Conservation (phyloP, 1,140 invertebrate species). For the Drosophila ananassae region DNA sequence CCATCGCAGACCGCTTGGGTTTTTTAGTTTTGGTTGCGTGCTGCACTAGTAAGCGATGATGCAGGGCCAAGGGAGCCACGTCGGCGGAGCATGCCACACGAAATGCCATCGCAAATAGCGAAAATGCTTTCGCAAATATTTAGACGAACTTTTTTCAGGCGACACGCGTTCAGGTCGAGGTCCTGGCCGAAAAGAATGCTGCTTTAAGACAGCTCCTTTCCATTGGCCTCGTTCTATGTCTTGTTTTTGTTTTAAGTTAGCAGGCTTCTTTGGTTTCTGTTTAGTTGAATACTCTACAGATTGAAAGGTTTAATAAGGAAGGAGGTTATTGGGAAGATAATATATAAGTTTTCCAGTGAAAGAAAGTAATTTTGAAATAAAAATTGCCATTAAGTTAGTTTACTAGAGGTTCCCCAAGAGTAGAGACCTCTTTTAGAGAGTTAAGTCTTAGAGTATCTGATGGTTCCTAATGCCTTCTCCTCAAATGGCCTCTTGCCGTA, state of each 20-base stretch:
- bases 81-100: conserved; percentile 56
- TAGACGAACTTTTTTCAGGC: conserved; percentile 67
- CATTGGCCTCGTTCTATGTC: conserved; percentile 15
- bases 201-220: conserved; percentile 48
- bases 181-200: conserved; percentile 35
- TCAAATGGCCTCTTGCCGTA: conserved; percentile 2
- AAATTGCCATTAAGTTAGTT: too few species aligned
- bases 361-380: background rate
- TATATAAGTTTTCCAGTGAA: too few species aligned
- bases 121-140: conserved; percentile 78
- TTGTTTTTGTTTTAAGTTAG: conserved; percentile 11
- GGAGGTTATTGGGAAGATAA: too few species aligned
- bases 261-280: conserved; percentile 23
- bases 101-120: conserved; percentile 76
- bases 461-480: background rate
- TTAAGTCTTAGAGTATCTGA: background rate
- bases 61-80: background rate
- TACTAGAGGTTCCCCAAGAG: too few species aligned
- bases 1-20: background rate
- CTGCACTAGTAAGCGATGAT: conserved; percentile 26
- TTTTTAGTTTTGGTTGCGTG: conserved; percentile 27
- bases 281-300: conserved; percentile 8
- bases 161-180: conserved; percentile 61
- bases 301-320: background rate
- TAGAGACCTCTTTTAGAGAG: too few species aligned